A percentile compares a stretch with the other conserved stretches of the same genome.
These are phyloP conservation scores for Lepidothrix coronata DNA, from an alignment of 2,113 vertebrate species.

Conservation along the genomic window DNA sequence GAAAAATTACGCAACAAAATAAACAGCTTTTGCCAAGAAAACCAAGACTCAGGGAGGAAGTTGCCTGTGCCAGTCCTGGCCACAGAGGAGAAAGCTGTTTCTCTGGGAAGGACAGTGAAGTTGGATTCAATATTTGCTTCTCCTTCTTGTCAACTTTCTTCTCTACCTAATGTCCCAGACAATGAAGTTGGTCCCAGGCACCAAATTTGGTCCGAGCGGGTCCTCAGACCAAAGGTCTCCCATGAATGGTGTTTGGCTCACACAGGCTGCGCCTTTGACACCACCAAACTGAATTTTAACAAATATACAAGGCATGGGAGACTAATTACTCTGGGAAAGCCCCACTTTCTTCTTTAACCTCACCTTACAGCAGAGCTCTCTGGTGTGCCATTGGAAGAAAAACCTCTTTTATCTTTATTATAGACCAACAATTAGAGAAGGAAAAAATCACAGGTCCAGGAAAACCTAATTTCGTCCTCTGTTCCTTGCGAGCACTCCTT, in stretches of 20 bases:
- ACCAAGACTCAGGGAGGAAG: conserved; percentile 63
- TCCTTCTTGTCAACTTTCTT: background rate
- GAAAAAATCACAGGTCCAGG: background rate
- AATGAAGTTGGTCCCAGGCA: background rate
- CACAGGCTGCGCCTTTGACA: background rate
- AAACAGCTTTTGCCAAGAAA: conserved; percentile 68
- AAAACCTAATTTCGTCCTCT: background rate
- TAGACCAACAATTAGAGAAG: background rate
- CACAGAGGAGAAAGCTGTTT: conserved; percentile 66
- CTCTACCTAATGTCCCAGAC: background rate
- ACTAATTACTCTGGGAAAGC: background rate
- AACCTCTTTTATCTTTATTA: background rate
- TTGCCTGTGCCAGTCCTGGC: conserved; percentile 64
- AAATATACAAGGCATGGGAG: background rate
- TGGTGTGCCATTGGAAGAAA: background rate
- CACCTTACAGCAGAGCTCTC: background rate
- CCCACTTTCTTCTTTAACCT: background rate
- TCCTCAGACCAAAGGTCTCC: background rate
- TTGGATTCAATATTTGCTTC: background rate
- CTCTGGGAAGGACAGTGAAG: conserved; percentile 34
- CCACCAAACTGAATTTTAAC: background rate
- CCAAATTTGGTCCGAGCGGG: background rate
- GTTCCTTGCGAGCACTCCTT: background rate
- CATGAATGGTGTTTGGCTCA: background rate
- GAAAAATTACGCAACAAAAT: conserved; percentile 55